Evolutionary conservation across 2,888 invertebrate genomes (phyloP), one percentile per base, ranked within the genome.

Genomic region (Limenitis arthemis): DNA sequence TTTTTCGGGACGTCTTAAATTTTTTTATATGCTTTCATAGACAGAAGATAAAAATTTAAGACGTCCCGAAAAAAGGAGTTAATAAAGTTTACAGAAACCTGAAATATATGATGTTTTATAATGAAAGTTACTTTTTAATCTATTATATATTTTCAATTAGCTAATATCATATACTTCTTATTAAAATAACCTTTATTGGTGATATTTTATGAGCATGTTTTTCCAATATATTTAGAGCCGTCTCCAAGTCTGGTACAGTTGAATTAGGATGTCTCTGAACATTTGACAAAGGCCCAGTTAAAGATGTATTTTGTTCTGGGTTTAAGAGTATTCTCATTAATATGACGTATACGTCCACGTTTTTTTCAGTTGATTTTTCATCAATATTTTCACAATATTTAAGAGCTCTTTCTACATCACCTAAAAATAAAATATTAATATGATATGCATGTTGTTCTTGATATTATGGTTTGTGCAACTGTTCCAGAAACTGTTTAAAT

Each of bases 171-270:
- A 30, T 31, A 39, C n/a, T 11, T 5, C n/a, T 20, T 9, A 12
- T 31, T 11, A 40, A 31, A 62, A 68, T 59, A 69, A 93, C 93
- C 79, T 93, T 92, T 8, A 93, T 76, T 0, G 97, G 94, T 64
- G 96, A 92, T 65, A 98, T 94, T 75, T 93, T 91, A 8, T 90
- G 89, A 0, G 97, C 95, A 75, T 97, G 92, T 61, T 93, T 91
- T 66, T 96, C 93, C 36, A 99, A 80, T 50, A 99, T 84, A 59
- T 89, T 84, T 5, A 98, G 80, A 6, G 96, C 96, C 49, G 92
- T 90, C 64, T 93, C 91, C 38, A 94, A 76, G 74, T 98, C 94
- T 0, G 94, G 92, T 44, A 89, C 88, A 0, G 90, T 77, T 1
- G 91, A 90, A 63, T 89, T 89, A 39, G 88, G 90, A 69, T 91